Base-by-base conservation (phyloP, 2,797 vertebrate genomes). In the Schizopygopsis malacanthus region DNA sequence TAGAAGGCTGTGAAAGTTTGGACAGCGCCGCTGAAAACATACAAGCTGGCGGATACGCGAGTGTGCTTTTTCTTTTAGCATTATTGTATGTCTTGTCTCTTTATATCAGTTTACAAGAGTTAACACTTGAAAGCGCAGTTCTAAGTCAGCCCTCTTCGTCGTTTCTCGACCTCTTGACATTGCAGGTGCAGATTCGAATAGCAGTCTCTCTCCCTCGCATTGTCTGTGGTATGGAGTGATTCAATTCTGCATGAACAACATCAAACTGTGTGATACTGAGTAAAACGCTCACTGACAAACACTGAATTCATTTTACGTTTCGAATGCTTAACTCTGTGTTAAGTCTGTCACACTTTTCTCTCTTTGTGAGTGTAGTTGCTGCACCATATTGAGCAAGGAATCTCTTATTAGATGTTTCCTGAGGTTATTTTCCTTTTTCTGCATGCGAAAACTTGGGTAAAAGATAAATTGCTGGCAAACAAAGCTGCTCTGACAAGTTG, bases 61-160 rank as follows among this genome's bases (percentile, higher is more conserved):
- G 52, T 70, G 63, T 50, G 52, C n/a, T 69, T 81, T 56, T 63
- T 11, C 70, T 84, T 86, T 73, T 41, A 20, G 81, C 77, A 82
- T 85, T 72, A 54, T 77, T 83, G 82, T 77, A 71, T 28, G 81
- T 90, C 87, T 87, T 85, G 87, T 85, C 84, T 87, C 85, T 85
- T 89, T 91, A 88, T 90, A 95, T 96, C 95, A 85, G 92, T 95
- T 96, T 94, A 95, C 96, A 95, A 93, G 90, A 91, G 91, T 93
- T 96, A 95, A 93, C 95, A 96, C 92, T 95, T 94, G 94, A 95
- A 94, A 94, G 95, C 95, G 91, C 94, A 93, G 93, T 96, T 97
- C 96, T 96, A 97, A 97, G 96, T 95, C 95, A 95, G 95, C 93
- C 93, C 96, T 96, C 96, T 98, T 98, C 97, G 98, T 98, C 97